phyloP scores from a whole-genome alignment of 2,888 invertebrate genomes.

The Dolichomitus sp. region DNA sequence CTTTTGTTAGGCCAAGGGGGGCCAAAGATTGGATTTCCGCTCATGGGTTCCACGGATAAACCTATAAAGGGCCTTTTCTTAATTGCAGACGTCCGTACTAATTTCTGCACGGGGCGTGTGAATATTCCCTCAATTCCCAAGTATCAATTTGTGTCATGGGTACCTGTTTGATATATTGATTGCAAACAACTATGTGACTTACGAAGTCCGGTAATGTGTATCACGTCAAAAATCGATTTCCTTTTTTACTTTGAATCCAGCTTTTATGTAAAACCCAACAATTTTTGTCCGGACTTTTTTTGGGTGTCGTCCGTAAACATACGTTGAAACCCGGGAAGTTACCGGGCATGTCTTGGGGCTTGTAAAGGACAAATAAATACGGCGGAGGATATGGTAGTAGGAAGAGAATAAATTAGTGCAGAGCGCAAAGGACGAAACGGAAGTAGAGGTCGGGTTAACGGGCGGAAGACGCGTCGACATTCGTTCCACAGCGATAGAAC shows the following conservation, averaged over 20 bases:
- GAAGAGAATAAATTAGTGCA: conserved; percentile 32
- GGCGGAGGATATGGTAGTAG: conserved; percentile 25
- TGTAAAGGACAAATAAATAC: conserved; percentile 65
- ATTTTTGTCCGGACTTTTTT: conserved; percentile 30
- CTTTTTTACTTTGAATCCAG: conserved; percentile 12
- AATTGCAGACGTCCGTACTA: no score
- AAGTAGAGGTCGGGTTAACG: conserved; percentile 60
- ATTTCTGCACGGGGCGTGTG: no score
- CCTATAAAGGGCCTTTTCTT: no score
- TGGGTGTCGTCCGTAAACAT: conserved; percentile 27
- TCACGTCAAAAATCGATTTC: conserved; percentile 20
- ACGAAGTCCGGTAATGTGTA: background rate
- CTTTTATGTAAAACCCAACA: conserved; percentile 1
- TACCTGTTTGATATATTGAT: background rate
- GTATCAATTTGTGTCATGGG: background rate
- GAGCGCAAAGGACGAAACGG: conserved; percentile 48
- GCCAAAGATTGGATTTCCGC: no score
- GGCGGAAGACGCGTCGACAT: conserved; percentile 64
- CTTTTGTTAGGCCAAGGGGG: no score
- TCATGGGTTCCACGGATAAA: no score
- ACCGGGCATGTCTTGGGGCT: conserved; percentile 56
- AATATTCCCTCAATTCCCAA: background rate
- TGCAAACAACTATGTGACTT: background rate
- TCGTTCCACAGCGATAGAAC: conserved; percentile 51
- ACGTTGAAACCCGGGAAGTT: conserved; percentile 48